phyloP scores from a whole-genome alignment of 2,797 vertebrate species.

The Babyrousa celebensis region DNA sequence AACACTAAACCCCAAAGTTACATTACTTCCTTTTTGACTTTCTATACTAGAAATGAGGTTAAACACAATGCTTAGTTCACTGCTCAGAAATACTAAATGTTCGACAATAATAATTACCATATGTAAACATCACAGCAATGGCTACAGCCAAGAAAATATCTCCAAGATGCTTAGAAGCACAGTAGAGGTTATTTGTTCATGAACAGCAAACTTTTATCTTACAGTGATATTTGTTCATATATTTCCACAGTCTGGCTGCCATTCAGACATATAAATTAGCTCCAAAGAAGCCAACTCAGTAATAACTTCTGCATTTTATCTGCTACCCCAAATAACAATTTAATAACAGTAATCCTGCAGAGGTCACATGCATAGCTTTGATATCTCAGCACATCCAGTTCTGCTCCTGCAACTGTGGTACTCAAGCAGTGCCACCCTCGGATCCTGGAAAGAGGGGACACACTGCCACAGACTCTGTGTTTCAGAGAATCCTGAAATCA shows the following conservation, averaged over 20 bases:
- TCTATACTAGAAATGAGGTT: conserved; percentile 42
- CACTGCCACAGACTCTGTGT: not conserved
- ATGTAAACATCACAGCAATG: not conserved
- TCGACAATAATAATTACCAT: not conserved
- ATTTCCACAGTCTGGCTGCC: not conserved
- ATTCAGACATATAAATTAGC: conserved; percentile 45
- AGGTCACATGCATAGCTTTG: not conserved
- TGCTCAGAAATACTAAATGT: not conserved
- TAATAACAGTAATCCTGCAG: not conserved
- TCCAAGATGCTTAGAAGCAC: not conserved
- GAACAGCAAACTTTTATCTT: not conserved
- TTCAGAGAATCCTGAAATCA: not conserved
- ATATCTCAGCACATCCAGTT: not conserved
- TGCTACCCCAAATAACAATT: conserved; percentile 39
- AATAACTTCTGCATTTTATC: conserved; percentile 27
- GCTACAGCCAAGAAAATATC: not conserved
- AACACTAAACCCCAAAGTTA: conserved; percentile 45
- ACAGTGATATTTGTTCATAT: not conserved
- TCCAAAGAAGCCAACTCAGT: not conserved
- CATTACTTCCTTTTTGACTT: not conserved
- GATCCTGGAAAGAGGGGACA: not conserved
- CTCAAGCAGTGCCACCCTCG: not conserved
- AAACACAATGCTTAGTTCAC: not conserved
- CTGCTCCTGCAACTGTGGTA: not conserved
- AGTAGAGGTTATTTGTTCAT: not conserved